phyloP scores from a whole-genome alignment of 2,797 vertebrate genomes.

The Danionella dracula region DNA sequence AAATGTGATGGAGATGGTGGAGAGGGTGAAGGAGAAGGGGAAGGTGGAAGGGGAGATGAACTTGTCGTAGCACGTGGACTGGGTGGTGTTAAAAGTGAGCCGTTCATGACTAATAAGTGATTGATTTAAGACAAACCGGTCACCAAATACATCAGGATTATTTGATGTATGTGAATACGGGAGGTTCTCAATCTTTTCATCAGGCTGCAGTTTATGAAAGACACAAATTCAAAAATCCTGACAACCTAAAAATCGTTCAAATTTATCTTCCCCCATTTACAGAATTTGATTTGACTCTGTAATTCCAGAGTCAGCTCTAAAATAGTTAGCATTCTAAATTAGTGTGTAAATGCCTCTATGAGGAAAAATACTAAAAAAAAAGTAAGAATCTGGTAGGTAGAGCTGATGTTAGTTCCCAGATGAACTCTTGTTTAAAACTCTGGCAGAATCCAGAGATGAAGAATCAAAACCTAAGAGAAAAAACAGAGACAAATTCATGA shows the following conservation, averaged over 20 bases:
- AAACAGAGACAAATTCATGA: neutral
- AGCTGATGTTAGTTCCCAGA: conserved; percentile 14
- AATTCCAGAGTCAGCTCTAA: neutral
- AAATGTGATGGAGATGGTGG: conserved; percentile 64
- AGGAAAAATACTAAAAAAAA: neutral
- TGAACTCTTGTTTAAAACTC: conserved; percentile 26
- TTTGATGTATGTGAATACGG: conserved; percentile 1
- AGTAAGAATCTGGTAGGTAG: neutral
- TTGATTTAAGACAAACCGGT: conserved; percentile 33
- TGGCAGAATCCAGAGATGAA: conserved; percentile 36
- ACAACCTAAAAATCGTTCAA: neutral
- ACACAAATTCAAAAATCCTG: conserved; percentile 5
- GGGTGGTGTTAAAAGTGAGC: conserved; percentile 70
- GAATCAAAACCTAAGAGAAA: conserved; percentile 52
- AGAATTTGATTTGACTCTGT: neutral
- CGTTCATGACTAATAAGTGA: conserved; percentile 62
- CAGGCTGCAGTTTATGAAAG: conserved; percentile 18
- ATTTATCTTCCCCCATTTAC: conserved; percentile 30
- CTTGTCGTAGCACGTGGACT: conserved; percentile 63
- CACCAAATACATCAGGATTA: conserved; percentile 27
- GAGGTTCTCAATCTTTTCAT: conserved; percentile 30
- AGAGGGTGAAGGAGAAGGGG: conserved; percentile 58
- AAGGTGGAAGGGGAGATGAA: conserved; percentile 66
- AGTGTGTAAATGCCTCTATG: conserved; percentile 6
- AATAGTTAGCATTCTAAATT: conserved; percentile 9